These are phyloP conservation scores for Aelia acuminata DNA, from an alignment of 2,888 invertebrate genomes.

Conservation along the genomic window DNA sequence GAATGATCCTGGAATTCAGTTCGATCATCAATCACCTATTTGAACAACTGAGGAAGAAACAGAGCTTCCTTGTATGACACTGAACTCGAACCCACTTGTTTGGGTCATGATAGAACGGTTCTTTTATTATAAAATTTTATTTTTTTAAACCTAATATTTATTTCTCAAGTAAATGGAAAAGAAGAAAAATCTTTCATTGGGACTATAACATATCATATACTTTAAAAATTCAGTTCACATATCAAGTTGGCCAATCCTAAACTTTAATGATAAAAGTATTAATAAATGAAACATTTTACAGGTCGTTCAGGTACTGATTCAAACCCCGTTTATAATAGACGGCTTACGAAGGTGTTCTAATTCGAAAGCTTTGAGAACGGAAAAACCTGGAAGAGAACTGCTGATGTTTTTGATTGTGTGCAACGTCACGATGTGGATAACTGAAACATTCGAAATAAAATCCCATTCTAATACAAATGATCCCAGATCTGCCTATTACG, in stretches of 20 bases:
- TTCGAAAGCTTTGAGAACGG: slow-evolving; percentile 74
- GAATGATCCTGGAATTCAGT: no score
- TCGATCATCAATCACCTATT: no score
- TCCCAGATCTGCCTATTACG: slow-evolving; percentile 78
- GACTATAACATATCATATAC: not conserved
- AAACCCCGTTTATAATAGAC: slow-evolving; percentile 82
- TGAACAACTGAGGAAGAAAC: no score
- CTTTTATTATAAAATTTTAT: no score
- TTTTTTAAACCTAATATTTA: no score
- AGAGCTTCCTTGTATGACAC: no score
- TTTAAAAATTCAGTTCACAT: slow-evolving; percentile 26
- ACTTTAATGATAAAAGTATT: not conserved
- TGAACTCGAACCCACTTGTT: no score
- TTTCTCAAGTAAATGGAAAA: no score
- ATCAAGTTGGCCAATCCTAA: slow-evolving; percentile 12
- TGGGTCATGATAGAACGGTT: no score
- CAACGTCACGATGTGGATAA: slow-evolving; percentile 84
- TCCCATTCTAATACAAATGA: slow-evolving; percentile 72
- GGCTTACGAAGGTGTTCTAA: slow-evolving; percentile 83
- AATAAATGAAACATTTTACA: slow-evolving; percentile 67
- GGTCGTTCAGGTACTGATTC: slow-evolving; percentile 81
- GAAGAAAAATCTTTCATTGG: not conserved
- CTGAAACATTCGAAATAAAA: slow-evolving; percentile 79
- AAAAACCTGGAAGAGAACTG: slow-evolving; percentile 82
- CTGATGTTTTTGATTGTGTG: slow-evolving; percentile 82